These are phyloP conservation scores for Tachypleus tridentatus DNA, from an alignment of 1,140 invertebrate species.

Conservation along the genomic window DNA sequence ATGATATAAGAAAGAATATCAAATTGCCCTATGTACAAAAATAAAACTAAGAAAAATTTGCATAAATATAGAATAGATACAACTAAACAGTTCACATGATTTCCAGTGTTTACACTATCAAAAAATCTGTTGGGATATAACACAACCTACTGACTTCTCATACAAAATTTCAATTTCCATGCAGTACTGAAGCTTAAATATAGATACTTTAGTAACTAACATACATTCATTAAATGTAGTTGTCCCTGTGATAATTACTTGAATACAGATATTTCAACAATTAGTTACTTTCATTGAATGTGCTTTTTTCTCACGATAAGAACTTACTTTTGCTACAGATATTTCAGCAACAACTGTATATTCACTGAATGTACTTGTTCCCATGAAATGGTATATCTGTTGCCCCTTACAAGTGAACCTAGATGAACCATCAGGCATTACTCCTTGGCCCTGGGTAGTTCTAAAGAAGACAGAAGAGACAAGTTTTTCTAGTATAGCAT, in stretches of 20 bases:
- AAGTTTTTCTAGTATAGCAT: not conserved
- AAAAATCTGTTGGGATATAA: too few relatives aligned
- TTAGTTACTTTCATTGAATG: too few relatives aligned
- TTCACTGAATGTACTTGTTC: conserved; percentile 91
- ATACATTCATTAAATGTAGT: too few relatives aligned
- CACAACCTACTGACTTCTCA: too few relatives aligned
- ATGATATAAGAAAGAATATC: not conserved
- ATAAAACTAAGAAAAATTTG: conserved; percentile 12
- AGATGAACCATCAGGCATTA: conserved; percentile 93
- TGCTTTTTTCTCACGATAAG: too few relatives aligned
- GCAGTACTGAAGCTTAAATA: too few relatives aligned
- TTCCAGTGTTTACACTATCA: too few relatives aligned
- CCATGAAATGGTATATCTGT: conserved; percentile 92
- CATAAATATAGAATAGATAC: conserved; percentile 10
- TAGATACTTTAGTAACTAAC: too few relatives aligned
- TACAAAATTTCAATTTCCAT: too few relatives aligned
- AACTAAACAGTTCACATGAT: not conserved
- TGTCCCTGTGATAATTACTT: too few relatives aligned
- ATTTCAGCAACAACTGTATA: conserved; percentile 97
- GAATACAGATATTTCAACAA: too few relatives aligned
- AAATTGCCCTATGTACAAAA: conserved; percentile 22
- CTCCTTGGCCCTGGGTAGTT: conserved; percentile 34
- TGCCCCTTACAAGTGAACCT: conserved; percentile 87
- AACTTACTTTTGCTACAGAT: conserved; percentile 60
- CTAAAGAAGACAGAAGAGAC: conserved; percentile 12